These are phyloP conservation scores for Craniophora ligustri DNA, from an alignment of 2,888 invertebrate species.

Conservation along the genomic window DNA sequence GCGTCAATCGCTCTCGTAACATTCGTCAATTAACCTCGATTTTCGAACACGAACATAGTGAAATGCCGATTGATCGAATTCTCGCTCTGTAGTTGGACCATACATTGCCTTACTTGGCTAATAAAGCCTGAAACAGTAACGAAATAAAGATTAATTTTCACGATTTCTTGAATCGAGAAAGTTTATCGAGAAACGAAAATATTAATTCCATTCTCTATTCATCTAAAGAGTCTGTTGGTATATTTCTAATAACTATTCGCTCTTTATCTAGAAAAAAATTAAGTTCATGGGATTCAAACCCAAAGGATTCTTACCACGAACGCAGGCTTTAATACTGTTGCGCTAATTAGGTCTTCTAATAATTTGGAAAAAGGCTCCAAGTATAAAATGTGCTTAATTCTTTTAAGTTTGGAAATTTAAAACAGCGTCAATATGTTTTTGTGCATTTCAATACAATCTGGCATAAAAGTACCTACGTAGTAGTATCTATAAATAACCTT, in stretches of 20 bases:
- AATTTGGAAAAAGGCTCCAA: too few relatives aligned
- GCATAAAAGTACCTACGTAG: too few relatives aligned
- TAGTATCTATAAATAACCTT: neutral
- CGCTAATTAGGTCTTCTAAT: too few relatives aligned
- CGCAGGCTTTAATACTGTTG: too few relatives aligned
- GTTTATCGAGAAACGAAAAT: constrained; percentile 22
- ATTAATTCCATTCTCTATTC: constrained; percentile 8
- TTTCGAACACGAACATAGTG: constrained; percentile 52
- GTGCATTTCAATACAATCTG: too few relatives aligned
- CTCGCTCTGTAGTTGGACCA: constrained; percentile 44
- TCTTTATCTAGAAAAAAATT: neutral
- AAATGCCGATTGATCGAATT: constrained; percentile 56
- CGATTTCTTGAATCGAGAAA: constrained; percentile 37
- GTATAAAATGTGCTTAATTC: too few relatives aligned
- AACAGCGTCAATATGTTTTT: too few relatives aligned
- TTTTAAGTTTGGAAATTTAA: too few relatives aligned
- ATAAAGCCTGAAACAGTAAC: constrained; percentile 49
- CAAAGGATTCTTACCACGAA: too few relatives aligned
- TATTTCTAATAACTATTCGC: neutral
- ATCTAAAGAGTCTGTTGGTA: neutral
- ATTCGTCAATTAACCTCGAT: constrained; percentile 72
- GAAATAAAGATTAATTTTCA: constrained; percentile 55
- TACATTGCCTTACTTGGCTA: constrained; percentile 54
- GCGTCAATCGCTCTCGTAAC: constrained; percentile 74
- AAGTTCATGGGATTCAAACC: neutral